Base-by-base conservation (phyloP, 30 jellyfish, hydroid and myxozoan genomes). In the Cassiopea andromeda region DNA sequence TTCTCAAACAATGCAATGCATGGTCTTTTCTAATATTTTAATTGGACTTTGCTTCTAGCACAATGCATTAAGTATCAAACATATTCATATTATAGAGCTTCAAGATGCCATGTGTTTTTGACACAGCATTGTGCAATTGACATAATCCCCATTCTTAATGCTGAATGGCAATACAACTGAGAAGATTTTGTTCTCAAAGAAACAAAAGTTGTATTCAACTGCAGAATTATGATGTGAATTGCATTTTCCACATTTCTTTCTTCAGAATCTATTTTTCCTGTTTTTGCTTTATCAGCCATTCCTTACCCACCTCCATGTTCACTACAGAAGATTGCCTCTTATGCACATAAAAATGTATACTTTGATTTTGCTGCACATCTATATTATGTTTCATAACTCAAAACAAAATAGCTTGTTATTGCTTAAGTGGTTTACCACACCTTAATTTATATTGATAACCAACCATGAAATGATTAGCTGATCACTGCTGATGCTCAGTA, bases 101-200 rank as follows among this genome's bases (percentile, higher is more conserved):
- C 27, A 14, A 70, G 46, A 44, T 75, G 2, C 44, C 84, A 75
- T 75, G 9, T 69, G n/a, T 49, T 49, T 58, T 49, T 10, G 50
- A 46, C 48, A 15, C 75, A 77, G 86, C 73, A 77, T 77, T 77
- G 69, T 54, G 44, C 49, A 48, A 15, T 48, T 77, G 73, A 46
- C 14, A 14, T 77, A 77, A 77, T 77, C 86, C 74, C 70, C 50
- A 77, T 77, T 77, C 69, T 47, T 47, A 10, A 7, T 18, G 71
- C 50, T 19, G 48, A 77, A 77, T 47, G 48, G 73, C 86, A 47
- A 47, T 77, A 58, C 86, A 47, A 38, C 86, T 77, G 86, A 9
- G 86, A 15, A 77, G 79, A 70, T 70, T 8, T 8, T 7, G 50
- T 43, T 43, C 54, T 19, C 18, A 4, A 18, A 19, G 18, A 43